Conservation (phyloP, 2,113 vertebrate species). For the Notarius quadriscutis region DNA sequence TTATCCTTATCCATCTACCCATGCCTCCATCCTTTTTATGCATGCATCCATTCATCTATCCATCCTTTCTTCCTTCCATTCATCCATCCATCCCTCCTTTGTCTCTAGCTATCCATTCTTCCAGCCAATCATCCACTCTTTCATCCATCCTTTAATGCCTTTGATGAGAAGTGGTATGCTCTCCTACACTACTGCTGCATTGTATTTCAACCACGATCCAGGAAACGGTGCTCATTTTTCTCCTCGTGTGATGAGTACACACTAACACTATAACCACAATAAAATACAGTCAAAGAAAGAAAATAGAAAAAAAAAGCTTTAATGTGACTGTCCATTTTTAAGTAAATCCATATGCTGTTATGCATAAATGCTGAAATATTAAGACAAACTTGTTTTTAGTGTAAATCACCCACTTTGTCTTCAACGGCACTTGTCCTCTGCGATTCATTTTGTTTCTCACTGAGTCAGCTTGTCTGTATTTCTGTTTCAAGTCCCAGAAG, state of each 20-base stretch:
- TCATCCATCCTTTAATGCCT: neutral
- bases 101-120: neutral
- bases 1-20: neutral
- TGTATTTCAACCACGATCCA: neutral
- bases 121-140: too few species aligned
- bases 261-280: neutral
- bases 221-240: neutral
- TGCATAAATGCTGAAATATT: neutral
- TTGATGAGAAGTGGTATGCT: neutral
- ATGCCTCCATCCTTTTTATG: neutral
- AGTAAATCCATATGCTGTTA: neutral
- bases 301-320: neutral
- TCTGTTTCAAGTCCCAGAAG: neutral
- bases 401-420: conserved; percentile 9
- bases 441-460: neutral
- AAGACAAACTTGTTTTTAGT: neutral
- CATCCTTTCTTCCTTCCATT: neutral
- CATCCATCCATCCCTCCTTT: neutral
- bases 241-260: neutral
- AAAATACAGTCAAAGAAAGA: neutral
- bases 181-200: neutral
- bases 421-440: neutral
- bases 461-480: neutral
- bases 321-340: neutral
- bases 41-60: neutral